Conservation (phyloP, 2,113 vertebrate genomes). For the Chaetodon auriga region DNA sequence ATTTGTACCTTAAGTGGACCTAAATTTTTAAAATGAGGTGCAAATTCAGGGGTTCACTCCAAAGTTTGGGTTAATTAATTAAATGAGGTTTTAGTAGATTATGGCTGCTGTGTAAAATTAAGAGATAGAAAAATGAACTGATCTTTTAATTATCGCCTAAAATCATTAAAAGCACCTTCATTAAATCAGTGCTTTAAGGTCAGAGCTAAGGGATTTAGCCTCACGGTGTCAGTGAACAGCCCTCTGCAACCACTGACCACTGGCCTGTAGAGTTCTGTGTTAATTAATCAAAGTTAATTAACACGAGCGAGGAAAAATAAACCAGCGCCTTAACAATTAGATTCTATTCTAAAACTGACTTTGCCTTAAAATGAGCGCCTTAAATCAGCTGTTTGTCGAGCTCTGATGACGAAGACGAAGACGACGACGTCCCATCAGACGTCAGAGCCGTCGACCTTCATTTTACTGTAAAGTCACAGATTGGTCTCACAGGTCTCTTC, state of each 20-base stretch:
- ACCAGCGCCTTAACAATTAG: conserved; percentile 5
- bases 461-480: neutral
- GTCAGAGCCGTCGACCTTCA: neutral
- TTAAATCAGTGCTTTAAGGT: neutral
- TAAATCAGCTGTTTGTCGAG: conserved; percentile 1
- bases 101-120: no score
- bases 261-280: neutral
- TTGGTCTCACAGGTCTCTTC: neutral
- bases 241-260: neutral
- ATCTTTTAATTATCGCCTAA: no score
- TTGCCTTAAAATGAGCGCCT: conserved; percentile 46
- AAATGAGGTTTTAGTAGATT: no score
- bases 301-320: neutral
- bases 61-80: no score
- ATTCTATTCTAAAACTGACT: neutral
- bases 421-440: neutral
- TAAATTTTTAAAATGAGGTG: no score
- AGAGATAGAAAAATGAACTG: no score
- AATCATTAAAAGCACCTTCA: neutral
- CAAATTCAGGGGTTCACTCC: no score
- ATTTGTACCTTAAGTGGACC: no score
- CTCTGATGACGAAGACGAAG: neutral
- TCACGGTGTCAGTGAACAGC: neutral
- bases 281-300: neutral
- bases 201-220: neutral